Evolutionary conservation across 2,797 vertebrate genomes (phyloP).

Genomic region (Tragopan temminckii): DNA sequence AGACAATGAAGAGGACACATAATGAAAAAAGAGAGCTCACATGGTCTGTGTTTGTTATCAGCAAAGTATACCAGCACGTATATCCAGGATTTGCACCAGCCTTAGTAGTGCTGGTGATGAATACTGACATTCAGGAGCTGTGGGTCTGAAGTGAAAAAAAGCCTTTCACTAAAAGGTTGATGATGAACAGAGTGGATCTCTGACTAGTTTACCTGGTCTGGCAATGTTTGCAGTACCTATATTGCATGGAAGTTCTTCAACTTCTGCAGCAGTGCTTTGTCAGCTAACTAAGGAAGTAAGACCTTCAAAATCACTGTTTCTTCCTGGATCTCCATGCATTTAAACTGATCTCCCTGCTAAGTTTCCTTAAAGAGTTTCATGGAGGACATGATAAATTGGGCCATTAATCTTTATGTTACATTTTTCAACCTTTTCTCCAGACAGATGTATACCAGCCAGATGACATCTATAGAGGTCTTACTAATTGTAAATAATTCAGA

Average conservation of each 20-base stretch:
- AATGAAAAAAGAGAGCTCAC: not conserved
- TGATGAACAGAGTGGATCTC: not conserved
- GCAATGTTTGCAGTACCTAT: no score
- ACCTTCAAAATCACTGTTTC: not conserved
- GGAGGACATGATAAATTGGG: not conserved
- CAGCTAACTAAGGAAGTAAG: no score
- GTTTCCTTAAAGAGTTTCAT: not conserved
- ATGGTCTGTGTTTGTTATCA: not conserved
- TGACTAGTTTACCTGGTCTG: no score
- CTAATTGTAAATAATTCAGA: not conserved
- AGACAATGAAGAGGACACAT: not conserved
- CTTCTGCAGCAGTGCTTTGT: no score
- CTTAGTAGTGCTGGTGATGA: not conserved
- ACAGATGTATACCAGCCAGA: not conserved
- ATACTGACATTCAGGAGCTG: not conserved
- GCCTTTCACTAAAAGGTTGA: not conserved
- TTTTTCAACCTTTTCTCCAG: not conserved
- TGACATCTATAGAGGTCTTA: not conserved
- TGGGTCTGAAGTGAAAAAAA: not conserved
- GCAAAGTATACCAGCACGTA: not conserved
- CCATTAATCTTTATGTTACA: not conserved
- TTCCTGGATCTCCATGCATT: not conserved
- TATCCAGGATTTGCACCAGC: not conserved
- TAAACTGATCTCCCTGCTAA: not conserved
- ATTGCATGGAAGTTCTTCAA: no score